Conservation (phyloP, 2,888 invertebrate genomes). For the Nymphalis c-album region DNA sequence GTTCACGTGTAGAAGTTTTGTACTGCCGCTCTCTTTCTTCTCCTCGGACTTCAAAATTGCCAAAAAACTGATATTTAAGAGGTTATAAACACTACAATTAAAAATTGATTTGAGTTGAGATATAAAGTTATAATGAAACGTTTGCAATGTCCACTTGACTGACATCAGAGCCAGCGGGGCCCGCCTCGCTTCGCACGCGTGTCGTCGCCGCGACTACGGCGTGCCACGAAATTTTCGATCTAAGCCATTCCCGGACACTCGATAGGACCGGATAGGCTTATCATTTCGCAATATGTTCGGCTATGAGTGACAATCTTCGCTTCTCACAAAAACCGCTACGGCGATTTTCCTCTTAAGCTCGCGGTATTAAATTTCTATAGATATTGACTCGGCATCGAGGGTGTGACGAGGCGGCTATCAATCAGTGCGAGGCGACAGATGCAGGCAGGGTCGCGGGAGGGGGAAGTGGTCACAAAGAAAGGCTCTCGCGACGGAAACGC, state of each 20-base stretch:
- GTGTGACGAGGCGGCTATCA: conserved; percentile 21
- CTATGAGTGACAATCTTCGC: conserved; percentile 14
- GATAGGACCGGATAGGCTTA: conserved; percentile 9
- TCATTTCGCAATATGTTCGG: conserved; percentile 12
- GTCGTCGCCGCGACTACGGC: not conserved
- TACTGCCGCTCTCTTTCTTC: too few species aligned
- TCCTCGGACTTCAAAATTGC: too few species aligned
- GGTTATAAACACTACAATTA: too few species aligned
- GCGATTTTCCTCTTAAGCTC: conserved; percentile 21
- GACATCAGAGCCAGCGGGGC: too few species aligned
- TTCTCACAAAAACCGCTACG: conserved; percentile 15
- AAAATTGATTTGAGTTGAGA: too few species aligned
- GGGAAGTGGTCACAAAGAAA: conserved; percentile 19
- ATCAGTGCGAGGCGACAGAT: conserved; percentile 23
- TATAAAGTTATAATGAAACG: too few species aligned
- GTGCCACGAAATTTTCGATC: conserved; percentile 1
- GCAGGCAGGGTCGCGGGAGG: not conserved
- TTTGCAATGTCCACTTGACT: too few species aligned
- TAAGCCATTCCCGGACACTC: conserved; percentile 6
- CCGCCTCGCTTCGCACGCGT: not conserved
- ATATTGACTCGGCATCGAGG: conserved; percentile 19
- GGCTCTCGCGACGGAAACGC: conserved; percentile 17
- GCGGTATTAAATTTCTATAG: conserved; percentile 31
- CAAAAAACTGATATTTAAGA: too few species aligned
- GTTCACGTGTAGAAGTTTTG: too few species aligned